Evolutionary conservation across 1,140 invertebrate genomes (phyloP).

Genomic region (Drosophila pseudoobscura): DNA sequence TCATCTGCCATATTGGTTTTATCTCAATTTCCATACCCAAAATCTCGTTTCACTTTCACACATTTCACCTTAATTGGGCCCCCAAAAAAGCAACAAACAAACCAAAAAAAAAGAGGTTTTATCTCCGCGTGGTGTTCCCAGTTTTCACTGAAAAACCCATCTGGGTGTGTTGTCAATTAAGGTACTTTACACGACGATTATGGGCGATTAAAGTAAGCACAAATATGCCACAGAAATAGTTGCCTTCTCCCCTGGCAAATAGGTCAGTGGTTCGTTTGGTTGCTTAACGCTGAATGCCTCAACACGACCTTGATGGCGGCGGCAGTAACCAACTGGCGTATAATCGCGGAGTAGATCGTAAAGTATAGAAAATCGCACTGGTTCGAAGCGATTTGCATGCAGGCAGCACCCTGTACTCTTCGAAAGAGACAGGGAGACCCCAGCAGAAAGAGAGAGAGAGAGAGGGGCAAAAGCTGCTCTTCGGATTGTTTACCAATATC

Average conservation of each 20-base stretch:
- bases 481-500: conserved; percentile 60
- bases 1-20: conserved; percentile 4
- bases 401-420: conserved; percentile 34
- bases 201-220: conserved; percentile 20
- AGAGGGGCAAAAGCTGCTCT: conserved; percentile 40
- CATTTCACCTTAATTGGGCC: conserved; percentile 59
- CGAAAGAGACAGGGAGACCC: conserved; percentile 4
- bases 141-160: conserved; percentile 30
- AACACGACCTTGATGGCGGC: conserved; percentile 59
- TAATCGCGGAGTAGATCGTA: conserved; percentile 12
- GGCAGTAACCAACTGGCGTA: conserved; percentile 34
- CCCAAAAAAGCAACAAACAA: not conserved
- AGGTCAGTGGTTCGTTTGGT: conserved; percentile 8
- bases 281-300: conserved; percentile 8
- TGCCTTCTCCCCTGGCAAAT: conserved; percentile 18
- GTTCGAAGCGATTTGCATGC: conserved; percentile 46
- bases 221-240: not conserved
- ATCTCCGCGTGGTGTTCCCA: not conserved
- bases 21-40: conserved; percentile 33
- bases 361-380: conserved; percentile 42
- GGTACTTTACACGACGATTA: conserved; percentile 26
- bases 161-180: conserved; percentile 52
- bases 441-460: conserved; percentile 29
- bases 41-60: conserved; percentile 58
- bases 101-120: conserved; percentile 41